Conservation (phyloP, 2,888 invertebrate genomes). For the Ennomos fuscantarius region DNA sequence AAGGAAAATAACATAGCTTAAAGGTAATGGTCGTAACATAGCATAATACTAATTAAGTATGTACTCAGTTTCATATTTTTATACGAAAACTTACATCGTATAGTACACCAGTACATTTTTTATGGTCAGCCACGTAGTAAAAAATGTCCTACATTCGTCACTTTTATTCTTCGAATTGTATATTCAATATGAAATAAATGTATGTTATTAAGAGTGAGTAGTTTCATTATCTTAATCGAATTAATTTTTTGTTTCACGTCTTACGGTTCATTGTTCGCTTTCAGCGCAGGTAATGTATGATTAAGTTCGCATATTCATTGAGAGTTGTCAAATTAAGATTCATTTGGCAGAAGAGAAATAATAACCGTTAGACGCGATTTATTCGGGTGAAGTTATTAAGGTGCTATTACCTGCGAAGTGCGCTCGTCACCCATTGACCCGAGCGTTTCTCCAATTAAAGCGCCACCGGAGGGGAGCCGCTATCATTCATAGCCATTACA, state of each 20-base stretch:
- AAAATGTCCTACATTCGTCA: constrained; percentile 58
- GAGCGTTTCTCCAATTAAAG: constrained; percentile 64
- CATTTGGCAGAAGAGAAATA: constrained; percentile 55
- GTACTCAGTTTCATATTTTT: constrained; percentile 53
- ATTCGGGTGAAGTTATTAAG: constrained; percentile 64
- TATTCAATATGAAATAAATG: constrained; percentile 71
- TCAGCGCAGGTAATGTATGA: constrained; percentile 51
- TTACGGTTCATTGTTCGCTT: constrained; percentile 57
- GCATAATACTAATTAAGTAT: constrained; percentile 37
- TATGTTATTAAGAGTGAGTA: constrained; percentile 62
- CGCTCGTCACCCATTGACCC: constrained; percentile 72
- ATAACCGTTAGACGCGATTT: constrained; percentile 67
- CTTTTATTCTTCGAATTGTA: constrained; percentile 65
- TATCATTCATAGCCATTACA: constrained; percentile 45
- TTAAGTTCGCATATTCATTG: constrained; percentile 66
- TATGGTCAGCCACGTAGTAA: constrained; percentile 49
- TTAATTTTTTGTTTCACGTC: constrained; percentile 55
- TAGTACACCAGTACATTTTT: constrained; percentile 40
- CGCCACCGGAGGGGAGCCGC: constrained; percentile 56
- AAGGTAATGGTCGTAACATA: constrained; percentile 20
- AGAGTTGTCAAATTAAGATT: constrained; percentile 69
- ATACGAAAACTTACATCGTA: constrained; percentile 49
- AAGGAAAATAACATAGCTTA: neutral
- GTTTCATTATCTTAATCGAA: constrained; percentile 53
- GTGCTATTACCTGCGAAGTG: constrained; percentile 53